Percentiles rank a stretch among this genome's conserved stretches.
phyloP scores from a whole-genome alignment of 37 sponge, comb jelly and placozoan genomes.

The Theonella swinhoei region DNA sequence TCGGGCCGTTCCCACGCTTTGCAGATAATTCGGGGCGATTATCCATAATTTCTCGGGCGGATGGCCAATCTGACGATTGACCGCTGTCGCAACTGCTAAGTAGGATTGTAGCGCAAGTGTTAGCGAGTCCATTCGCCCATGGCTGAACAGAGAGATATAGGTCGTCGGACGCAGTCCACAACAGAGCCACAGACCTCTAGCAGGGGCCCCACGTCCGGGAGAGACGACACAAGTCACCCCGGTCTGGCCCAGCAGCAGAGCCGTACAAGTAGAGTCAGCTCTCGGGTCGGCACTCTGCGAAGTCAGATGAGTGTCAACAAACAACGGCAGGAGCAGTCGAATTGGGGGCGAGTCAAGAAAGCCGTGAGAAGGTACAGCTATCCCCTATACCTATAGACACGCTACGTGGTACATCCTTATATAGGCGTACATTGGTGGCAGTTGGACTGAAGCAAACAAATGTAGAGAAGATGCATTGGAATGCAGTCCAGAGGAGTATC shows the following conservation, averaged over 20 bases:
- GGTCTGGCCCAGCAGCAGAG: not conserved
- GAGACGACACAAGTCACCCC: not conserved
- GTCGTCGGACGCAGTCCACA: not conserved
- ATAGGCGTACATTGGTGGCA: not conserved
- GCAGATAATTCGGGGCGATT: too few species aligned
- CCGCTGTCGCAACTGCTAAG: too few species aligned
- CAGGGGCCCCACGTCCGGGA: not conserved
- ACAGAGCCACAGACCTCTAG: not conserved
- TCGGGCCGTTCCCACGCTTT: too few species aligned
- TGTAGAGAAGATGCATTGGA: conserved; percentile 31
- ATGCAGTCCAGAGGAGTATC: conserved; percentile 32
- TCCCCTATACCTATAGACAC: not conserved
- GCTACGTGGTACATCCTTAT: not conserved
- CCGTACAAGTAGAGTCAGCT: not conserved
- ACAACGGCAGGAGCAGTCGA: not conserved
- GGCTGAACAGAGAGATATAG: not conserved
- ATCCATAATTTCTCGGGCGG: too few species aligned
- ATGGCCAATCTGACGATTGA: too few species aligned
- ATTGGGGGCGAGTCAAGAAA: conserved; percentile 6
- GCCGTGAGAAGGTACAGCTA: not conserved
- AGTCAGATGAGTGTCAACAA: conserved; percentile 2
- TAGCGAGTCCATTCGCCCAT: too few species aligned
- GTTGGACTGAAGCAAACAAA: conserved; percentile 46
- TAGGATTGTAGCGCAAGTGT: too few species aligned
- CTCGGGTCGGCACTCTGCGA: not conserved